phyloP scores from a whole-genome alignment of 2,797 vertebrate species.

The Leptodactylus fallax region DNA sequence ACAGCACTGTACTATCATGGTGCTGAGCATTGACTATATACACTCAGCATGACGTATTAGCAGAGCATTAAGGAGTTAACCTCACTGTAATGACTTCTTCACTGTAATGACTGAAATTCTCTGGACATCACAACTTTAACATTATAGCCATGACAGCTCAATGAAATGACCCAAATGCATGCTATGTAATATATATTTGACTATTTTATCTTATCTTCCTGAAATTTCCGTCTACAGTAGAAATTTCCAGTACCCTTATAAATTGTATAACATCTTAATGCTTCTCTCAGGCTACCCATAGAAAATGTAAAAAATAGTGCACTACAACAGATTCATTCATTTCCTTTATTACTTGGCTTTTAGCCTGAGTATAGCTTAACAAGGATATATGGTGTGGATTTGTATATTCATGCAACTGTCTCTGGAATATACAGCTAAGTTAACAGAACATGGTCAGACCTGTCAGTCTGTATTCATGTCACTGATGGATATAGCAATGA shows the following conservation, averaged over 20 bases:
- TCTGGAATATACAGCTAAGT: constrained; percentile 28
- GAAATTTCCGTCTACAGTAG: neutral
- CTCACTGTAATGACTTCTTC: too few species aligned
- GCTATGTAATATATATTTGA: neutral
- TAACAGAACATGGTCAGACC: constrained; percentile 23
- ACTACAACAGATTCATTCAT: constrained; percentile 35
- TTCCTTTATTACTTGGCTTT: constrained; percentile 33
- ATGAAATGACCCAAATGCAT: neutral
- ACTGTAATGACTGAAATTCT: too few species aligned
- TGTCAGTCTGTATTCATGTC: constrained; percentile 26
- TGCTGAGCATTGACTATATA: too few species aligned
- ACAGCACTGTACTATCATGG: too few species aligned
- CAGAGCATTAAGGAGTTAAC: too few species aligned
- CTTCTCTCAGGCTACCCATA: neutral
- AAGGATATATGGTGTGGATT: constrained; percentile 23
- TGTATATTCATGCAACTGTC: constrained; percentile 18
- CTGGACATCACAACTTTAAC: neutral
- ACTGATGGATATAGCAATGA: constrained; percentile 19
- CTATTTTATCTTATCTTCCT: neutral
- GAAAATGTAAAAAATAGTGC: neutral
- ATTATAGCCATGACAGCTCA: neutral
- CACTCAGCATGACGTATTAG: too few species aligned
- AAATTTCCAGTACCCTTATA: neutral
- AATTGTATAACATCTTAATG: neutral
- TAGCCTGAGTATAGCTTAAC: constrained; percentile 3